Percentiles rank a stretch among this genome's conserved stretches.
These are phyloP conservation scores for Ceyx melanurus DNA, from an alignment of 2,113 vertebrate genomes.

Conservation along the genomic window DNA sequence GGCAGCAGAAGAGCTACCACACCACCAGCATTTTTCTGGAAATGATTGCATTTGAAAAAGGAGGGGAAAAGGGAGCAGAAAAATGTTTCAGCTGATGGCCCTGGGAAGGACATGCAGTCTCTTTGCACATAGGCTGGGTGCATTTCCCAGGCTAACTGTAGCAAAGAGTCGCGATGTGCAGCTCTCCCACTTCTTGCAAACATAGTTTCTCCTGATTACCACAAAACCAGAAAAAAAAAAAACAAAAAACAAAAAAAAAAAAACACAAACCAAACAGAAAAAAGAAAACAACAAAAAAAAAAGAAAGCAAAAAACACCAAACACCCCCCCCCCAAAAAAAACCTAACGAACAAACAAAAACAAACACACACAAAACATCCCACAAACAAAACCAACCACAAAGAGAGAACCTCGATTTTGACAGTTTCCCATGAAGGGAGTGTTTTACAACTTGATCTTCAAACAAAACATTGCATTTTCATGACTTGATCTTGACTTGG, in stretches of 20 bases:
- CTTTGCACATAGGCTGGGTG: neutral
- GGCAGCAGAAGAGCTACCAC: neutral
- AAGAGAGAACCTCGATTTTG: neutral
- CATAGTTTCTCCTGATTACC: neutral
- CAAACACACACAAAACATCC: too few relatives aligned
- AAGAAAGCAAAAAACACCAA: too few relatives aligned
- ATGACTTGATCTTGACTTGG: rapidly evolving
- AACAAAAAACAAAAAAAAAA: neutral
- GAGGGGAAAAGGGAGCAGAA: neutral
- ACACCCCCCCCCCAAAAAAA: neutral
- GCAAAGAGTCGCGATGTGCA: neutral
- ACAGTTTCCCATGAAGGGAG: neutral
- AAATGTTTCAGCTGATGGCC: neutral
- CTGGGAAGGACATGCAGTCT: rapidly evolving
- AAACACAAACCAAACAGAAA: too few relatives aligned
- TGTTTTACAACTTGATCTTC: neutral
- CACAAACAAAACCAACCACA: too few relatives aligned
- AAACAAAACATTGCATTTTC: neutral
- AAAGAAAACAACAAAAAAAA: too few relatives aligned
- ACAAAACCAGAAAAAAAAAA: too few relatives aligned
- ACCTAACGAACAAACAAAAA: neutral
- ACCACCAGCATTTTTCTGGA: too few relatives aligned
- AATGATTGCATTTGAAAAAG: neutral
- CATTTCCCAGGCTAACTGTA: neutral
- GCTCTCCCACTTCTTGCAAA: neutral